These are phyloP conservation scores for Chloromyia formosa DNA, from an alignment of 2,888 invertebrate genomes.

Conservation along the genomic window DNA sequence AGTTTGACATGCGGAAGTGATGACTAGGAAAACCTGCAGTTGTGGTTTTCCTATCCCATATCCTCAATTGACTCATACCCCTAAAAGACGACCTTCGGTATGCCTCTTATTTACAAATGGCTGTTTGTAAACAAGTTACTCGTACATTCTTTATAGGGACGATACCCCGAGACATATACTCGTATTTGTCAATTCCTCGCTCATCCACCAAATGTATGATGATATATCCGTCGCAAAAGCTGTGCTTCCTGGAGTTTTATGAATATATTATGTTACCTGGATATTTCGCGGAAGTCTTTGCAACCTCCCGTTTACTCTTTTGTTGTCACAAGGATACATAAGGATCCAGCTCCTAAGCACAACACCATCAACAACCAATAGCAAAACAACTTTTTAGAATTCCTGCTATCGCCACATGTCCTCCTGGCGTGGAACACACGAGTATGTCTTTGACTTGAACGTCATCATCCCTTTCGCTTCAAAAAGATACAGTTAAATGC, in stretches of 20 bases:
- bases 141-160: too few species aligned
- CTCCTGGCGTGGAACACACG: not conserved
- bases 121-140: too few species aligned
- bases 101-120: too few species aligned
- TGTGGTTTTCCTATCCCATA: too few species aligned
- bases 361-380: too few species aligned
- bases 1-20: not conserved
- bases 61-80: too few species aligned
- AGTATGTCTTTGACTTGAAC: too few species aligned
- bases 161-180: too few species aligned
- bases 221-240: not conserved
- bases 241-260: not conserved
- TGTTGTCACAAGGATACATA: not conserved
- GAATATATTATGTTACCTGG: not conserved
- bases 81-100: too few species aligned
- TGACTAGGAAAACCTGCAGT: too few species aligned
- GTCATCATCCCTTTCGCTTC: not conserved
- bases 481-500: constrained; percentile 15
- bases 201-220: too few species aligned
- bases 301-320: not conserved
- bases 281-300: not conserved
- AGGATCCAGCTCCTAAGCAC: not conserved
- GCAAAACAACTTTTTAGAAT: not conserved
- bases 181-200: too few species aligned
- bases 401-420: not conserved